Base-by-base conservation (phyloP, 2,888 invertebrate species). In the Ophion ventricosus region DNA sequence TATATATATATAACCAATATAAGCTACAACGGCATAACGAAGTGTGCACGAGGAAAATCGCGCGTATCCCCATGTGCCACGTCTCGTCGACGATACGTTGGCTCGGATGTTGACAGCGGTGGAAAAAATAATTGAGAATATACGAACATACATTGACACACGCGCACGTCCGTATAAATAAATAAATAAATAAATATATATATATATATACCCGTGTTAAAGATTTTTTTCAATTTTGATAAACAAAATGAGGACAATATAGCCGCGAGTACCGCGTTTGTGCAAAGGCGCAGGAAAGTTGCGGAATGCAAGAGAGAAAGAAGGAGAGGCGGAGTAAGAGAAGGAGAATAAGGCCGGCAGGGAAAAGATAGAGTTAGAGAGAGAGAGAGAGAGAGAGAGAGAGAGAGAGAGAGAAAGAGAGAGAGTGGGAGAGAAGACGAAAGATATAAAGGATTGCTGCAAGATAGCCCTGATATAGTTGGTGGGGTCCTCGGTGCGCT, bases 311-410 rank as follows among this genome's bases (percentile, higher is more conserved):
- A 43, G 63, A 77, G 59, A 49, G n/a, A n/a, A n/a, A n/a, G n/a
- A 66, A 25, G 70, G 80, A 78, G 83, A 79, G 70, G 84, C 23
- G 73, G 74, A 69, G 57, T 20, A 43, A 56, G 70, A 49, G 74
- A 63, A 76, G 82, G 77, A 66, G 79, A 73, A 78, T 35, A 80
- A 78, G 66, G 66, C 78, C 81, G 80, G 56, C 77, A 67, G 79
- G 40, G 57, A 74, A 66, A 54, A n/a, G n/a, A n/a, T n/a, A n/a
- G n/a, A n/a, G n/a, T n/a, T n/a, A n/a, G n/a, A n/a, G n/a, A n/a
- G n/a, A n/a, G 49, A 43, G 63, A 77, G 59, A 49, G n/a, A n/a
- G n/a, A n/a, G n/a, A 66, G 20, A 64, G 80, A 78, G 83, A 79
- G 70, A 83, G n/a, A 76, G 74, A 69, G 57, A 17, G 29, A 56